phyloP scores from a whole-genome alignment of 1,140 invertebrate genomes.

The Lerema accius region DNA sequence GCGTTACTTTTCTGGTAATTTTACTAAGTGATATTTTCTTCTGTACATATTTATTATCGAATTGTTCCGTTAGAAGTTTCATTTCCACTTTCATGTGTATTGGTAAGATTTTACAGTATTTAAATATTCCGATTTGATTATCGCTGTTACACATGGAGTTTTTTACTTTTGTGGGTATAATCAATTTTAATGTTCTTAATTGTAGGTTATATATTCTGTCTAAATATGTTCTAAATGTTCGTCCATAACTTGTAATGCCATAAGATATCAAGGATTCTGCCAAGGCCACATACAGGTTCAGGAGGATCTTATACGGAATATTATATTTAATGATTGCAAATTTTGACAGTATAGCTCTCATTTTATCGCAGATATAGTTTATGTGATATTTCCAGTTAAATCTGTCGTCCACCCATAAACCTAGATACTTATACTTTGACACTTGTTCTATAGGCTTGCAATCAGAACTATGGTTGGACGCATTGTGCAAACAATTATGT shows the following conservation, averaged over 20 bases:
- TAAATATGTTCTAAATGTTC: conserved; percentile 38
- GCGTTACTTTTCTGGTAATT: neutral
- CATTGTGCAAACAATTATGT: conserved; percentile 14
- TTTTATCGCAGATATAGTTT: conserved; percentile 24
- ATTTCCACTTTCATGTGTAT: neutral
- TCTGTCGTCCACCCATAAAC: conserved; percentile 16
- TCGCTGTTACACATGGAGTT: neutral
- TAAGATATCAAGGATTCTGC: conserved; percentile 21
- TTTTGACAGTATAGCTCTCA: conserved; percentile 25
- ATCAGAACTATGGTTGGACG: neutral
- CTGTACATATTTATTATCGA: neutral
- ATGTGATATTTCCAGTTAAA: conserved; percentile 29
- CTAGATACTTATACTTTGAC: conserved; percentile 19
- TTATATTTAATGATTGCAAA: conserved; percentile 17
- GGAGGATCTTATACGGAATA: neutral
- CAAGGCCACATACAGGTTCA: conserved; percentile 11
- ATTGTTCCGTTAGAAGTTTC: neutral
- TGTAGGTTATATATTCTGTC: conserved; percentile 35
- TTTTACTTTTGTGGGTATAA: conserved; percentile 13
- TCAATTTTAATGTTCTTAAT: conserved; percentile 34
- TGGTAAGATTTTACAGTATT: conserved; percentile 2
- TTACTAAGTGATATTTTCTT: neutral
- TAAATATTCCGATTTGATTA: neutral
- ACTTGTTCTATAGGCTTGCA: conserved; percentile 2
- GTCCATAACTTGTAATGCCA: conserved; percentile 28